A percentile compares a stretch with the other conserved stretches of the same genome.
phyloP scores from a whole-genome alignment of 64 coral and sea anemone genomes.

The Cladopsammia gracilis region DNA sequence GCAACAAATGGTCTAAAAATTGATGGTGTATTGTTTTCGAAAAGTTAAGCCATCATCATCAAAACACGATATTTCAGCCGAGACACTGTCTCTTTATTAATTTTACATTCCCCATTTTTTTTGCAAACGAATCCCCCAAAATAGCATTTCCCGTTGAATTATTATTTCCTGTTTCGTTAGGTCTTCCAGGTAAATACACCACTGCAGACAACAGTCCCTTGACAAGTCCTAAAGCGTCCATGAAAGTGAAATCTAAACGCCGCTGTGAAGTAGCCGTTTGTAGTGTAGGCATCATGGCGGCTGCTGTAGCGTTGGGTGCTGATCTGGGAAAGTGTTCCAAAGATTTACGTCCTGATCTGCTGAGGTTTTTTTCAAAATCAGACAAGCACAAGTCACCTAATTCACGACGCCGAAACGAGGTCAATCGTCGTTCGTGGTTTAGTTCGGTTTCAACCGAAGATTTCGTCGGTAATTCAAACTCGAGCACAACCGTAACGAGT shows the following conservation, averaged over 20 bases:
- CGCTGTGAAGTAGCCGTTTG: conserved; percentile 75
- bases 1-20: no score
- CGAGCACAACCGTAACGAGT: conserved; percentile 28
- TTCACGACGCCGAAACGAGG: conserved; percentile 78
- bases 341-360: conserved; percentile 46
- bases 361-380: conserved; percentile 40
- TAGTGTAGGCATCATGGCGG: conserved; percentile 67
- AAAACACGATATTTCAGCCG: no score
- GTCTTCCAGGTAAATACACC: conserved; percentile 41
- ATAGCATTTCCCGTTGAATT: not conserved
- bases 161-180: not conserved
- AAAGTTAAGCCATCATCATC: no score
- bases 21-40: no score
- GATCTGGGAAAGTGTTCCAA: conserved; percentile 62
- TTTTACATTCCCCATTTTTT: no score
- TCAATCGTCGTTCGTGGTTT: conserved; percentile 80
- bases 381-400: conserved; percentile 73
- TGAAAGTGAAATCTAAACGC: conserved; percentile 59
- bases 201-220: conserved; percentile 85
- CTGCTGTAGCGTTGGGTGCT: conserved; percentile 59
- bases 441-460: conserved; percentile 66
- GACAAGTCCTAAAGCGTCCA: conserved; percentile 52
- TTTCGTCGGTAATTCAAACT: conserved; percentile 17
- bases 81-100: no score
- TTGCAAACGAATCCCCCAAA: no score